phyloP scores from a whole-genome alignment of 2,888 invertebrate genomes.

The Pegoplata infirma region DNA sequence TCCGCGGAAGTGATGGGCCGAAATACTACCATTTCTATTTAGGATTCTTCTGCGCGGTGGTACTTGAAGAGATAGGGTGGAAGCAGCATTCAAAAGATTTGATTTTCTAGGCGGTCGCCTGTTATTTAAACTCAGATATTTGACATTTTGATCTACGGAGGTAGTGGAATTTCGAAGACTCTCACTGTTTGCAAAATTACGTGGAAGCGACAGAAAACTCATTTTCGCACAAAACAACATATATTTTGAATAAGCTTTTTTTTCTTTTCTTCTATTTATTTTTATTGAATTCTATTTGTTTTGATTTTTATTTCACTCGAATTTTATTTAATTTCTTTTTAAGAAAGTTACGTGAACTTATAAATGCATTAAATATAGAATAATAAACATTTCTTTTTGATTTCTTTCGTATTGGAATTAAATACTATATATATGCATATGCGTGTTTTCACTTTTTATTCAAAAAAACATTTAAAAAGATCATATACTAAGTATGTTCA shows the following conservation, averaged over 20 bases:
- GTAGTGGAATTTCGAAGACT: constrained; percentile 37
- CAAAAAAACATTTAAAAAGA: background rate
- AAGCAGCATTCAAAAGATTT: constrained; percentile 59
- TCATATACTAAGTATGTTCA: no score
- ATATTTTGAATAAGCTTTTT: background rate
- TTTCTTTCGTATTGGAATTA: background rate
- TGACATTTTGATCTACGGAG: constrained; percentile 67
- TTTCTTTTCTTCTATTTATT: background rate
- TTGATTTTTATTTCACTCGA: constrained; percentile 4
- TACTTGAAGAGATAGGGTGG: constrained; percentile 69
- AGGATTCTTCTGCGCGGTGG: constrained; percentile 68
- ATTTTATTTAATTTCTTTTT: background rate
- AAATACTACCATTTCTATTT: constrained; percentile 79
- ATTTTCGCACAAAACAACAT: constrained; percentile 61
- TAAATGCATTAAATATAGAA: constrained; percentile 20
- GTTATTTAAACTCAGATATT: constrained; percentile 72
- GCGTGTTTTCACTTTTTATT: background rate
- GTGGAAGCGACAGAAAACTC: constrained; percentile 71
- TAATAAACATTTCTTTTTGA: constrained; percentile 7
- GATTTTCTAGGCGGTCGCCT: constrained; percentile 63
- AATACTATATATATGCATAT: background rate
- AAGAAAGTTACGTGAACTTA: constrained; percentile 47
- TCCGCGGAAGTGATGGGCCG: constrained; percentile 86
- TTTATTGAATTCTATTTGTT: background rate
- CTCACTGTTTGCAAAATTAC: constrained; percentile 61